These are phyloP conservation scores for Ophraella communa DNA, from an alignment of 2,888 invertebrate genomes.

Conservation along the genomic window DNA sequence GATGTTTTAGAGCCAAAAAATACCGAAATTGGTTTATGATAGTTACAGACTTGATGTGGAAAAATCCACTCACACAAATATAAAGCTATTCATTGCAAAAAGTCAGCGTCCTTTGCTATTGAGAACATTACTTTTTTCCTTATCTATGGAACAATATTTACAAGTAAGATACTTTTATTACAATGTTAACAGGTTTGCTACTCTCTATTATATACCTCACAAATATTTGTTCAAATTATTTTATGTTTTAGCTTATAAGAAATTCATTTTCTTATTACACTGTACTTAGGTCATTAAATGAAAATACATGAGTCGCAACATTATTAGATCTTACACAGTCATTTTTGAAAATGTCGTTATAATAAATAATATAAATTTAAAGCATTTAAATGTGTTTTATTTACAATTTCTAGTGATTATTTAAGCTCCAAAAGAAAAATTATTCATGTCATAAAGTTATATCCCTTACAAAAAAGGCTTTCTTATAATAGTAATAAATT, in stretches of 20 bases:
- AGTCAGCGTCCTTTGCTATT: constrained; percentile 7
- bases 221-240: not conserved
- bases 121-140: constrained; percentile 5
- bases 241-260: constrained; percentile 13
- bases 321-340: too few species aligned
- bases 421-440: too few species aligned
- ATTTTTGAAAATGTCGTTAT: too few species aligned
- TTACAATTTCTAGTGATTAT: too few species aligned
- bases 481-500: too few species aligned
- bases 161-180: constrained; percentile 1
- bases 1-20: constrained; percentile 5
- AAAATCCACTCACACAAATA: constrained; percentile 1
- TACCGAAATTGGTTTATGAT: constrained; percentile 9
- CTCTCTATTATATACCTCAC: too few species aligned
- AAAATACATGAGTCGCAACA: not conserved
- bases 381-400: not conserved
- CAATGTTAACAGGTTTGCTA: too few species aligned
- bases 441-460: too few species aligned
- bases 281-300: constrained; percentile 5
- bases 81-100: constrained; percentile 13
- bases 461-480: too few species aligned
- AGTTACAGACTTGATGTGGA: constrained; percentile 4
- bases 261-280: constrained; percentile 19
- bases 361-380: not conserved
- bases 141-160: constrained; percentile 17